Evolutionary conservation across 2,888 invertebrate species (phyloP).

Genomic region (Campaea margaritaria): DNA sequence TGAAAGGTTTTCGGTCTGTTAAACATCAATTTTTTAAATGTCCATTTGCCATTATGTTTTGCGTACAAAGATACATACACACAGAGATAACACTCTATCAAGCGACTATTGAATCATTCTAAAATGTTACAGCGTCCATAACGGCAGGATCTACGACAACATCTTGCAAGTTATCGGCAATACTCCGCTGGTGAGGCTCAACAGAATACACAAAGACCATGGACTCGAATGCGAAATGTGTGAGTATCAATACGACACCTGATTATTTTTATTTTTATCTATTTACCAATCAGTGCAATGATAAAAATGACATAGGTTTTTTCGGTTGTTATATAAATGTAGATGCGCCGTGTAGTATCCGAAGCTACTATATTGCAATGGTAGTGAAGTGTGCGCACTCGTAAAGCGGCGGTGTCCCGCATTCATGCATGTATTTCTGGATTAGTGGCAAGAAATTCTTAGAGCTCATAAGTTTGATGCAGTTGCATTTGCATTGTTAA

Average conservation of each 20-base stretch:
- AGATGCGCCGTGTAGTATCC: conserved; percentile 5
- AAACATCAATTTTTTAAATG: not conserved
- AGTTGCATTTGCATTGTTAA: conserved; percentile 7
- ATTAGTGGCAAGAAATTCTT: conserved; percentile 4
- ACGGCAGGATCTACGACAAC: conserved; percentile 82
- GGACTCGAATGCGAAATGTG: conserved; percentile 93
- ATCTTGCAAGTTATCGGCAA: conserved; percentile 91
- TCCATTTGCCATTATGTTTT: not conserved
- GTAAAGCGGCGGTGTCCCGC: conserved; percentile 2
- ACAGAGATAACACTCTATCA: not conserved
- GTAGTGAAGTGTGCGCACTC: conserved; percentile 4
- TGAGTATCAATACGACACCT: conserved; percentile 79
- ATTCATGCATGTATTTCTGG: conserved; percentile 24
- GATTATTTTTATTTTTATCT: conserved; percentile 18
- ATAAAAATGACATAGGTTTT: conserved; percentile 24
- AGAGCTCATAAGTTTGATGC: not conserved
- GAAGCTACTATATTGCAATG: conserved; percentile 7
- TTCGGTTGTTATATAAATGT: conserved; percentile 17
- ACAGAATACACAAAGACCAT: conserved; percentile 89
- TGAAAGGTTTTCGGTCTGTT: too few relatives aligned
- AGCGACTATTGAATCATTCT: not conserved
- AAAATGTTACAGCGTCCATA: conserved; percentile 30
- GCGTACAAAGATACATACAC: not conserved
- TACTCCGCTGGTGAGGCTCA: conserved; percentile 91
- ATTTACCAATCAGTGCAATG: conserved; percentile 38